Conservation (phyloP, 2,797 vertebrate species). For the Chrysocyon brachyurus region DNA sequence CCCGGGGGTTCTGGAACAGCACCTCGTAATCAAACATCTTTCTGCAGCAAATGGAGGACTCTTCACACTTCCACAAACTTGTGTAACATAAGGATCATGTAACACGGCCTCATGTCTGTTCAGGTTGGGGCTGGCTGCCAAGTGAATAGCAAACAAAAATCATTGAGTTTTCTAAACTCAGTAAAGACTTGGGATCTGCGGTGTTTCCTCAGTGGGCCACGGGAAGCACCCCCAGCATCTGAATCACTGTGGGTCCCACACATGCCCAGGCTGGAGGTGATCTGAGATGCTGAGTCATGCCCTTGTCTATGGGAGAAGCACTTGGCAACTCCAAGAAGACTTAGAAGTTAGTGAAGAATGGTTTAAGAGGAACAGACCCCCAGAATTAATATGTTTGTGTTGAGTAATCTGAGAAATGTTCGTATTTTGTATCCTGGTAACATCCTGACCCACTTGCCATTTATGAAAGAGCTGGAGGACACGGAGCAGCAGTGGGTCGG, state of each 20-base stretch:
- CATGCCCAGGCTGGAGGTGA: background rate
- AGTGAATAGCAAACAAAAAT: background rate
- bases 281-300: too few species aligned
- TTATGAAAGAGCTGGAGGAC: accelerated
- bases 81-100: too few species aligned
- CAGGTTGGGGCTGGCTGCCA: background rate
- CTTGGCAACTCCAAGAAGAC: background rate
- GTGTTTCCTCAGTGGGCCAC: background rate
- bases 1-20: background rate
- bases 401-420: too few species aligned
- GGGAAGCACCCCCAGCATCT: background rate
- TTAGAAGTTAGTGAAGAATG: background rate
- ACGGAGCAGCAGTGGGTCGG: accelerated
- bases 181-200: background rate
- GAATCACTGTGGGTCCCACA: background rate
- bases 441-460: background rate
- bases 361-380: background rate
- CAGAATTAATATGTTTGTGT: background rate
- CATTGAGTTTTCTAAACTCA: background rate
- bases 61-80: too few species aligned
- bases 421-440: background rate
- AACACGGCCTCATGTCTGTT: background rate
- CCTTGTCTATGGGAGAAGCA: accelerated
- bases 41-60: background rate
- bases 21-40: background rate